These are phyloP conservation scores for Calameuta filiformis DNA, from an alignment of 2,888 invertebrate species.

Conservation along the genomic window DNA sequence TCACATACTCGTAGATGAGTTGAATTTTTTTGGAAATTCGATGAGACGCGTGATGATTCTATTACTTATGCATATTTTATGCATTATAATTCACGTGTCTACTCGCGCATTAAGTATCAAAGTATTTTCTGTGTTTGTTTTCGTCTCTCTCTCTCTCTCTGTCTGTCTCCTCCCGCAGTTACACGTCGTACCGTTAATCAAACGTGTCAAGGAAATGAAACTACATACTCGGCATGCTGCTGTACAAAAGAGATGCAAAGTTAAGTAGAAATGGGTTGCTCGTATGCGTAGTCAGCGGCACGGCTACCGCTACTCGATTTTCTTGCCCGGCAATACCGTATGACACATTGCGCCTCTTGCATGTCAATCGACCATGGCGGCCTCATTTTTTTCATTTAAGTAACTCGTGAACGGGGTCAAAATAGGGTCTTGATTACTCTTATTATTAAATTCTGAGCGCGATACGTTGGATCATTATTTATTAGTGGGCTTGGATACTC, in stretches of 20 bases:
- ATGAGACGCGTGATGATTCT: not conserved
- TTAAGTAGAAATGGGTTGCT: not conserved
- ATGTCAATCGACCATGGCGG: slow-evolving; percentile 31
- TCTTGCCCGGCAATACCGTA: slow-evolving; percentile 36
- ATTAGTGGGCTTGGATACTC: not conserved
- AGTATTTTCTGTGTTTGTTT: not conserved
- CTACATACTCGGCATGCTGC: not conserved
- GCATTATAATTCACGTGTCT: not conserved
- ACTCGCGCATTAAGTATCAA: not conserved
- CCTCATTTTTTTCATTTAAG: not conserved
- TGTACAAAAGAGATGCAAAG: not conserved
- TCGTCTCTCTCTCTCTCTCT: not conserved
- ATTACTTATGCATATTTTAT: not conserved
- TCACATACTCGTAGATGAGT: not conserved
- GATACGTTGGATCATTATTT: not conserved
- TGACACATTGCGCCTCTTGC: slow-evolving; percentile 23
- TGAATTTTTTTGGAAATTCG: not conserved
- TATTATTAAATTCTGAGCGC: not conserved
- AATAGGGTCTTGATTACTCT: not conserved
- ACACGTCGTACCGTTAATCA: not conserved
- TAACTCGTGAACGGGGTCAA: not conserved
- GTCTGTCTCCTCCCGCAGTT: not conserved
- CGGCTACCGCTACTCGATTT: slow-evolving; percentile 45
- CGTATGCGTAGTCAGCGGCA: slow-evolving; percentile 28
- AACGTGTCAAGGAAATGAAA: not conserved